phyloP scores from a whole-genome alignment of 2,888 invertebrate genomes.

The Polyploca ridens region DNA sequence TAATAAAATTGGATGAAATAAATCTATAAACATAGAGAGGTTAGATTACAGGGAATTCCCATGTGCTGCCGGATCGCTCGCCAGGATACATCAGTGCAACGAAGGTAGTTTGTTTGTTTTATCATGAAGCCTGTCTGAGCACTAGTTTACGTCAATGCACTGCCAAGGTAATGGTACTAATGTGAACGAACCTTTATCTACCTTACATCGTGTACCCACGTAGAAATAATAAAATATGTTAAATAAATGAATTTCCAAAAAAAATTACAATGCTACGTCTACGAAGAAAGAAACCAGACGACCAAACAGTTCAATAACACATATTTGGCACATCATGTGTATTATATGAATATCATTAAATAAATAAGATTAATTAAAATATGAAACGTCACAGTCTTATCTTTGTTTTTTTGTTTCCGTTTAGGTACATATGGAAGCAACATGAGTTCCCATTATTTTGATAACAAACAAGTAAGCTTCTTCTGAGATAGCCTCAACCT shows the following conservation, averaged over 20 bases:
- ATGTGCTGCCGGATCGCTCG: background rate
- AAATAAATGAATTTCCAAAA: no score
- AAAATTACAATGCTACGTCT: no score
- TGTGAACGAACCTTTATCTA: conserved; percentile 10
- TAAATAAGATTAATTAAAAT: background rate
- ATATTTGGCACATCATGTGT: background rate
- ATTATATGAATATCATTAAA: background rate
- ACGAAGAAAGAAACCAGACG: background rate
- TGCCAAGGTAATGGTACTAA: conserved; percentile 24
- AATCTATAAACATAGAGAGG: background rate
- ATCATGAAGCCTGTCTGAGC: conserved; percentile 9
- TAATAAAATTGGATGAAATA: background rate
- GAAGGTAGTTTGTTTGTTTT: conserved; percentile 7
- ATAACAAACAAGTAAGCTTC: no score
- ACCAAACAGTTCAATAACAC: background rate
- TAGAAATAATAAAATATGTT: no score
- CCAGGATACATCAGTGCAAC: background rate
- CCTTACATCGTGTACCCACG: background rate
- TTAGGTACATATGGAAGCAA: background rate
- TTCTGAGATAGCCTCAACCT: no score
- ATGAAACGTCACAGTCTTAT: background rate
- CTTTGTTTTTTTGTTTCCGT: conserved; percentile 1
- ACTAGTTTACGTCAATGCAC: conserved; percentile 25
- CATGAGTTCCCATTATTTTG: no score
- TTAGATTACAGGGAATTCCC: background rate